Percentiles rank a stretch among this genome's conserved stretches.
Conservation (phyloP, 2,113 vertebrate species). For the Atractosteus spatula region DNA sequence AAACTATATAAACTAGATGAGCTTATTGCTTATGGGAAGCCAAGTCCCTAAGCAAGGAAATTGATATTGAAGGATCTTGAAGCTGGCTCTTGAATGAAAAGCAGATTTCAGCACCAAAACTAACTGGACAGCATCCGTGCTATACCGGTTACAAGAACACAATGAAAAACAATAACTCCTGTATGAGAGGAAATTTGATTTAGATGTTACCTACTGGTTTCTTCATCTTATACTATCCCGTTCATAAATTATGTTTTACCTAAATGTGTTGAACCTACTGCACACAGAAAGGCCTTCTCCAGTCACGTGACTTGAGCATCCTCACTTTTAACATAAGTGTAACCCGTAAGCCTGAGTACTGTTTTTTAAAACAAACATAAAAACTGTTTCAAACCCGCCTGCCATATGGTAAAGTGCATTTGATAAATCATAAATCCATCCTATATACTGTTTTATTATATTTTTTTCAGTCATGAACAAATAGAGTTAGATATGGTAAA, state of each 20-base stretch:
- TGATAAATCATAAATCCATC: constrained; percentile 76
- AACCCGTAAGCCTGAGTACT: constrained; percentile 54
- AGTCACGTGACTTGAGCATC: constrained; percentile 66
- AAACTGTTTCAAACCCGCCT: constrained; percentile 60
- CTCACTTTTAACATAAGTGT: constrained; percentile 38
- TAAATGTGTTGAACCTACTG: neutral
- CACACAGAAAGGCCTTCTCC: neutral
- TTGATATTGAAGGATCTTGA: too few species aligned
- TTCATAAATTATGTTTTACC: neutral
- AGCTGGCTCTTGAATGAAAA: too few species aligned
- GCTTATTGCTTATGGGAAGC: too few species aligned
- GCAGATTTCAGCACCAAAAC: constrained; percentile 40
- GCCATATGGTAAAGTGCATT: constrained; percentile 80
- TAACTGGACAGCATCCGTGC: constrained; percentile 35
- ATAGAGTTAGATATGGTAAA: constrained; percentile 57
- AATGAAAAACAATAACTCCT: too few species aligned
- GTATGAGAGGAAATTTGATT: too few species aligned
- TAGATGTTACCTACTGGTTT: too few species aligned
- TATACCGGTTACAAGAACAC: too few species aligned
- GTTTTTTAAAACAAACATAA: constrained; percentile 76
- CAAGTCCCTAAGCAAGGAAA: too few species aligned
- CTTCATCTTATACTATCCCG: too few species aligned
- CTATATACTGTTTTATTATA: constrained; percentile 71
- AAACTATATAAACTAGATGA: too few species aligned
- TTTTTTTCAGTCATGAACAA: constrained; percentile 75